These are phyloP conservation scores for Caenorhabditis inopinata DNA, from an alignment of 1,140 invertebrate species.

Conservation along the genomic window DNA sequence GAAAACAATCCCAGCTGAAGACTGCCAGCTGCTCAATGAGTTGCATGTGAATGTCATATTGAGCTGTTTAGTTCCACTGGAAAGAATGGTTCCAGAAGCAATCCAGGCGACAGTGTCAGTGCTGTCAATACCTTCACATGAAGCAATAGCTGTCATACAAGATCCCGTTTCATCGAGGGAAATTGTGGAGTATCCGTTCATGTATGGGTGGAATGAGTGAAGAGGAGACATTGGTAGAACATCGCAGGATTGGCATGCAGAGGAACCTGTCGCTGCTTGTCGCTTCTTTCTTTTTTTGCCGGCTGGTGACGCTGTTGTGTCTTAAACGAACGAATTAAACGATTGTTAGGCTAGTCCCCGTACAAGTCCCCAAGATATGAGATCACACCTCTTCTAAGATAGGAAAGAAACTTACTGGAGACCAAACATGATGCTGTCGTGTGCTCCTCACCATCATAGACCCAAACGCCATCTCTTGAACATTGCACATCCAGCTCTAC, in stretches of 20 bases:
- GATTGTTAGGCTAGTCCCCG: no score
- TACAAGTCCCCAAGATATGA: no score
- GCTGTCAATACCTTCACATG: neutral
- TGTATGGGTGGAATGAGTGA: neutral
- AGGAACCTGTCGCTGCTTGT: neutral
- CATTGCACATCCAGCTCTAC: neutral
- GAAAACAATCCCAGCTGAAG: neutral
- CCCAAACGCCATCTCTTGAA: neutral
- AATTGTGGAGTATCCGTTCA: neutral
- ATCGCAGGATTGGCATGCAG: neutral
- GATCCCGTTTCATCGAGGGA: neutral
- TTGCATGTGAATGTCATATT: constrained; percentile 30
- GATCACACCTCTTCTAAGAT: no score
- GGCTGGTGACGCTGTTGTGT: neutral
- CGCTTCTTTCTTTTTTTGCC: constrained; percentile 9
- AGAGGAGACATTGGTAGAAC: neutral
- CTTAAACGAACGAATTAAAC: neutral
- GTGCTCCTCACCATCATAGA: neutral
- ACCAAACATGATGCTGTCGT: neutral
- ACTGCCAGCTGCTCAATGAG: neutral
- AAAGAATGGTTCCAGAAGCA: constrained; percentile 11
- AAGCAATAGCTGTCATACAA: neutral
- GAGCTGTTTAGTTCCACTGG: neutral
- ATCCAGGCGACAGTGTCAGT: neutral
- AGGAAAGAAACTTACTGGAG: neutral